Evolutionary conservation across 2,113 vertebrate genomes (phyloP).

Genomic region (Alexandromys fortis): DNA sequence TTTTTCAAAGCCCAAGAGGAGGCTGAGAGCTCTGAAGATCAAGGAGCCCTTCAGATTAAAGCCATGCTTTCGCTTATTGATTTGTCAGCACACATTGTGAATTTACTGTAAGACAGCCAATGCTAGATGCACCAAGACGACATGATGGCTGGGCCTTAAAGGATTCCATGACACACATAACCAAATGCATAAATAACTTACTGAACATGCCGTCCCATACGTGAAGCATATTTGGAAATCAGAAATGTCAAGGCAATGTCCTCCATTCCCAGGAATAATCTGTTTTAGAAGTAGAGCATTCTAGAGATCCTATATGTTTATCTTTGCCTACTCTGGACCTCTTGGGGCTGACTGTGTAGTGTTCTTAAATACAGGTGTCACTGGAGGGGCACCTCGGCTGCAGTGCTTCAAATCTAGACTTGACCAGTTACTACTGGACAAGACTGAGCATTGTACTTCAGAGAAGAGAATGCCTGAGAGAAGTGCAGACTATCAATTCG

Average conservation of each 20-base stretch:
- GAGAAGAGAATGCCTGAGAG: background rate
- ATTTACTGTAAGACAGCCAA: background rate
- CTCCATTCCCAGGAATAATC: background rate
- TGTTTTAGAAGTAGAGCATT: background rate
- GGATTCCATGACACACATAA: background rate
- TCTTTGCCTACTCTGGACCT: background rate
- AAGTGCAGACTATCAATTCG: background rate
- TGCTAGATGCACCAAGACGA: background rate
- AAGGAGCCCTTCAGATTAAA: background rate
- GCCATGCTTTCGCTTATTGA: background rate
- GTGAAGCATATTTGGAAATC: background rate
- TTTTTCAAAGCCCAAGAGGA: slow-evolving; percentile 19
- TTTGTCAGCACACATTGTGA: background rate
- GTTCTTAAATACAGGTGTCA: background rate
- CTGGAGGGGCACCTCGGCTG: background rate
- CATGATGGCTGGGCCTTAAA: background rate
- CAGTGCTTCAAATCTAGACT: background rate
- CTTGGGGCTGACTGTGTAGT: background rate
- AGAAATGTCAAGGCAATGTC: background rate
- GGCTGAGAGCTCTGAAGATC: background rate
- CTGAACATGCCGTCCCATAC: background rate
- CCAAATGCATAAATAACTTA: background rate
- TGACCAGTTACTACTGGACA: background rate
- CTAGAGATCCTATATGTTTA: background rate
- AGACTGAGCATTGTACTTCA: background rate